phyloP scores from a whole-genome alignment of 2,888 invertebrate genomes.

The Ophioninae sp. region DNA sequence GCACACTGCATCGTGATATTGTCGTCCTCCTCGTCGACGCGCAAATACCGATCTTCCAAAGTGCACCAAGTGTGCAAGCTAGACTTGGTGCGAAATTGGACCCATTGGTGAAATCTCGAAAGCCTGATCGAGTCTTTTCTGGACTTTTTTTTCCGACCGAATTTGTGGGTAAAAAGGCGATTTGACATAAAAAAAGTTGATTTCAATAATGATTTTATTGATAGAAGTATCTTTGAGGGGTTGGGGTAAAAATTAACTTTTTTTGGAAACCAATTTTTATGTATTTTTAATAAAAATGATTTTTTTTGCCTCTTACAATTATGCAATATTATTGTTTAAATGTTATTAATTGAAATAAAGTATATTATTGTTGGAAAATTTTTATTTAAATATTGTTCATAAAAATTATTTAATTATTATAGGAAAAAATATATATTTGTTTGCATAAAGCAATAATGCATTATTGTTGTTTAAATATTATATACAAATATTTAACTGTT shows the following conservation, averaged over 20 bases:
- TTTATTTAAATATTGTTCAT: too few relatives aligned
- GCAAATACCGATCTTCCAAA: constrained; percentile 10
- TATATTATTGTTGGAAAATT: too few relatives aligned
- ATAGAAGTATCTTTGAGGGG: neutral
- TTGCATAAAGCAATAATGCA: too few relatives aligned
- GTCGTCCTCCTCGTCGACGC: constrained; percentile 24
- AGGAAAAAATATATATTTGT: too few relatives aligned
- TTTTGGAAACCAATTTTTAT: too few relatives aligned
- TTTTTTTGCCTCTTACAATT: too few relatives aligned
- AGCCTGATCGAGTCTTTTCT: neutral
- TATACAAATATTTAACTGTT: too few relatives aligned
- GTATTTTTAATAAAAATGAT: too few relatives aligned
- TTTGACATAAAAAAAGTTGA: neutral
- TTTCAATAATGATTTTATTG: neutral
- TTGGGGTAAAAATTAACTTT: neutral
- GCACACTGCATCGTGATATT: constrained; percentile 40
- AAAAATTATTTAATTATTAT: too few relatives aligned
- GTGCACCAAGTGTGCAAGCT: neutral
- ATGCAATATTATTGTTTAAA: too few relatives aligned
- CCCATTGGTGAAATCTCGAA: neutral
- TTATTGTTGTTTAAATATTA: too few relatives aligned
- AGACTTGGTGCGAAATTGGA: neutral
- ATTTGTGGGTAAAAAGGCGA: neutral
- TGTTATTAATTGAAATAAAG: too few relatives aligned
- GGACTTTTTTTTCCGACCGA: neutral